Evolutionary conservation across 2,888 invertebrate genomes (phyloP).

Genomic region (Agapostemon virescens): DNA sequence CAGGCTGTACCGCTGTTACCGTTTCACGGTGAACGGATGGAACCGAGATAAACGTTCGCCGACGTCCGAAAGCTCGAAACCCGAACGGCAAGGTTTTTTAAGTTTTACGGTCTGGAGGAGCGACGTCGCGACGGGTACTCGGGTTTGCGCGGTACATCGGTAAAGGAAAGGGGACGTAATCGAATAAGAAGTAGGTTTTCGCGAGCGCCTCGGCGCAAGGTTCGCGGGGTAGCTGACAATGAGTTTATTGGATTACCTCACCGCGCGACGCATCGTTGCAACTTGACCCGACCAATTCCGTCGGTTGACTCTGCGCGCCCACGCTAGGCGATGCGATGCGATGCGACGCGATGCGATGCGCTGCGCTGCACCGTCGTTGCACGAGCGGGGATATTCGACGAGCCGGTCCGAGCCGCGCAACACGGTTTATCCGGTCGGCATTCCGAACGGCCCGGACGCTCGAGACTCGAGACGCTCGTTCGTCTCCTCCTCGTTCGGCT

Average conservation of each 20-base stretch:
- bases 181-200: slow-evolving; percentile 46
- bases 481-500: not conserved
- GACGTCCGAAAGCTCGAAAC: not conserved
- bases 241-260: slow-evolving; percentile 71
- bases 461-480: slow-evolving; percentile 21
- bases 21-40: too few relatives aligned
- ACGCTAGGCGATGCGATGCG: slow-evolving; percentile 53
- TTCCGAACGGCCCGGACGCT: slow-evolving; percentile 60
- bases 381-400: slow-evolving; percentile 13
- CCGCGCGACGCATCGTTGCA: slow-evolving; percentile 64
- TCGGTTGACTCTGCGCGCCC: slow-evolving; percentile 73
- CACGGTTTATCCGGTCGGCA: slow-evolving; percentile 56
- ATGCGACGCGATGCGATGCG: not conserved
- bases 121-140: not conserved
- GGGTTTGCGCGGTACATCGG: slow-evolving; percentile 5
- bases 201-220: slow-evolving; percentile 39
- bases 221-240: slow-evolving; percentile 55
- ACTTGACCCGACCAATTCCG: slow-evolving; percentile 74
- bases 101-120: not conserved
- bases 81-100: not conserved
- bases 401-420: slow-evolving; percentile 24
- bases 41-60: not conserved
- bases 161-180: slow-evolving; percentile 27
- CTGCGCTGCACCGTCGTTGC: not conserved
- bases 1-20: too few relatives aligned